Evolutionary conservation across 2,888 invertebrate species (phyloP).

Genomic region (Glyphotaelius pellucidus): DNA sequence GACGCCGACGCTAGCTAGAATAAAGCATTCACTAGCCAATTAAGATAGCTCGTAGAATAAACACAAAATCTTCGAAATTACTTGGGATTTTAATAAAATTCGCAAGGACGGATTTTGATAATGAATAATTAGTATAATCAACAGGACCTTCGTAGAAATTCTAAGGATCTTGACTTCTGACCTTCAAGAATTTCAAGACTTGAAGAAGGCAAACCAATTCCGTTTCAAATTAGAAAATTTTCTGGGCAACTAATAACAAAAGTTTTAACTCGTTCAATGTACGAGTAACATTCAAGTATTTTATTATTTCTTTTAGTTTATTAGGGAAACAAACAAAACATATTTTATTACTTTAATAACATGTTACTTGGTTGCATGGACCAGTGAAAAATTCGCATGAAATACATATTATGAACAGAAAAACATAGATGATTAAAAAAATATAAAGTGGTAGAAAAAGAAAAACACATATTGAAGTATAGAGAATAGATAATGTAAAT

Average conservation of each 20-base stretch:
- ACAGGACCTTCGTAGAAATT: background rate
- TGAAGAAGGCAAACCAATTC: background rate
- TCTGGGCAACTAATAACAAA: background rate
- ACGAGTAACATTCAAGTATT: background rate
- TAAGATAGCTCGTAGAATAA: background rate
- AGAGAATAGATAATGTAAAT: too few species aligned
- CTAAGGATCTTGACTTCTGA: background rate
- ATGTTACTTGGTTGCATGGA: too few species aligned
- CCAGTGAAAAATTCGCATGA: too few species aligned
- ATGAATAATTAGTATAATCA: conserved; percentile 17
- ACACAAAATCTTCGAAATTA: background rate
- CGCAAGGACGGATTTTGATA: background rate
- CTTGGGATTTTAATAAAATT: background rate
- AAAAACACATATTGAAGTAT: too few species aligned
- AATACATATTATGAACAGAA: too few species aligned
- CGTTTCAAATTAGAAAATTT: background rate
- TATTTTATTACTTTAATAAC: too few species aligned
- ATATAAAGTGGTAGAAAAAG: too few species aligned
- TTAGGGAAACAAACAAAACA: too few species aligned
- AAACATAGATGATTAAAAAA: too few species aligned
- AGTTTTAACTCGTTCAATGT: background rate
- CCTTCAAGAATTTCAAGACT: background rate
- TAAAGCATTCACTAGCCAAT: background rate
- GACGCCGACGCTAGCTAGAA: background rate
- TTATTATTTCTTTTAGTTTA: too few species aligned